Base-by-base conservation (phyloP, 1,140 invertebrate species). In the Varroa destructor region DNA sequence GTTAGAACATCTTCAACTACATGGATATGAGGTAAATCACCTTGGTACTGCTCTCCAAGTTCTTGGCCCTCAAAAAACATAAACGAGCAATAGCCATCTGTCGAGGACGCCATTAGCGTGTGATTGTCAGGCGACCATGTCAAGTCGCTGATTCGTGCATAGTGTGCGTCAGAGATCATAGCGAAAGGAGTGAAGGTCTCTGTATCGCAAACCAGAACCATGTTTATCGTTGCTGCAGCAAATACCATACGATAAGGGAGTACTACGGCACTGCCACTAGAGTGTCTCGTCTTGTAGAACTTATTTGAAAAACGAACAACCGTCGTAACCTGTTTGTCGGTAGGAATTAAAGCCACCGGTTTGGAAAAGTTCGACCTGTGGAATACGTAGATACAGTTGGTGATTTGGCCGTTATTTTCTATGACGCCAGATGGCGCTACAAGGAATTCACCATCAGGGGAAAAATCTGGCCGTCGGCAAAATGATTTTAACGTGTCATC, bases 401-500 rank as follows among this genome's bases (percentile, higher is more conserved):
- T 71, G 12, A 71, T 2, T 10, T 71, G 37, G 12, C 61, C 72
- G 43, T 75, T 73, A 6, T 73, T 71, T 43, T 77, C 75, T 1
- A 76, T 40, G 10, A 76, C 76, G 25, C 77, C 76, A 1, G 77
- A 75, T 0, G 95, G 94, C 0, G 89, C 87, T 37, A 94, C 84
- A 10, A 97, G 80, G 43, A 97, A 80, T 76, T 88, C 84, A 6
- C 93, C 95, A 81, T 95, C 91, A 8, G 90, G 89, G 57, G 89
- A 89, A 77, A 93, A 97, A 40, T 86, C 84, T 1, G 97, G 78
- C 67, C 95, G 83, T 67, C 94, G 82, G 77, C 90, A 97, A 80
- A 91, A 97, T 1, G 93, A 92, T 78, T 92, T 89, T 61, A 97
- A 85, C 0, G 92, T 94, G 78, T 97, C 93, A 79, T 97, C 94